Evolutionary conservation across 2,888 invertebrate genomes (phyloP).

Genomic region (Drosophila pseudotakahashii): DNA sequence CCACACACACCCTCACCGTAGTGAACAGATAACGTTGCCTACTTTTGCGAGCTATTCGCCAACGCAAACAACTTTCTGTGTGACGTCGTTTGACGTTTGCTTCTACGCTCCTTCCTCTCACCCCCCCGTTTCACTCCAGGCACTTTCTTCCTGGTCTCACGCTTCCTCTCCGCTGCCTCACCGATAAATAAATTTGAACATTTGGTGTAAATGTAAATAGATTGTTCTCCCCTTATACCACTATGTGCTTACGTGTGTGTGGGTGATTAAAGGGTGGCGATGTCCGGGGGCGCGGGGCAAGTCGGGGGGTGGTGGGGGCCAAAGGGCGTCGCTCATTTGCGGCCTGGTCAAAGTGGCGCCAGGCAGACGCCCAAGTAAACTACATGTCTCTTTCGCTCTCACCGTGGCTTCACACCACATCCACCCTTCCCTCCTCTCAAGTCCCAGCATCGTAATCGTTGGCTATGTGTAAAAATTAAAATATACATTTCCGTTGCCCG

Average conservation of each 20-base stretch:
- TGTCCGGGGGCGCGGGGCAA: conserved; percentile 18
- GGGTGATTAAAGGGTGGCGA: conserved; percentile 70
- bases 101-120: not conserved
- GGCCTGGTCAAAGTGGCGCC: conserved; percentile 71
- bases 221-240: conserved; percentile 72
- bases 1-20: conserved; percentile 22
- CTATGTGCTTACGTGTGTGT: conserved; percentile 18
- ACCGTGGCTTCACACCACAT: not conserved
- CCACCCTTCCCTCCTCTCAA: conserved; percentile 6
- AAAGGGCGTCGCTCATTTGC: conserved; percentile 57
- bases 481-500: conserved; percentile 46
- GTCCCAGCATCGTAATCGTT: conserved; percentile 10
- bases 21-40: conserved; percentile 73
- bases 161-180: conserved; percentile 23
- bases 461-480: conserved; percentile 55
- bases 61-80: conserved; percentile 74
- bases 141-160: not conserved
- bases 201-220: conserved; percentile 82
- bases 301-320: not conserved
- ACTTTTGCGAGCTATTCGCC: conserved; percentile 69
- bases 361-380: conserved; percentile 63
- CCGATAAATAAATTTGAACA: conserved; percentile 79
- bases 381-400: conserved; percentile 36
- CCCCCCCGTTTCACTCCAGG: not conserved
- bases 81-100: conserved; percentile 65